These are phyloP conservation scores for Neuroterus valhalla DNA, from an alignment of 1,140 invertebrate species.

Conservation along the genomic window DNA sequence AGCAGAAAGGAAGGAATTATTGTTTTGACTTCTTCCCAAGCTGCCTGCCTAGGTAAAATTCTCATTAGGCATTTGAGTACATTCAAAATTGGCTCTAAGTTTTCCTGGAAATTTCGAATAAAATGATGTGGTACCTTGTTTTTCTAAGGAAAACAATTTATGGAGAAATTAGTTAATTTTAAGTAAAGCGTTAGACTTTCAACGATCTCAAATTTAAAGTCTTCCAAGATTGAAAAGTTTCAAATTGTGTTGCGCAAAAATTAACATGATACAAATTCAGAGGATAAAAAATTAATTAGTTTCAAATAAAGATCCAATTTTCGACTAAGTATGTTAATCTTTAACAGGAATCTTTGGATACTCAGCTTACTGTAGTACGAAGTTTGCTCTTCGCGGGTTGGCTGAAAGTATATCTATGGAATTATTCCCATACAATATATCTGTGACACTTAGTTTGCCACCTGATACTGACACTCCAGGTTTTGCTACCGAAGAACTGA, in stretches of 20 bases:
- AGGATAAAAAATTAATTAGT: background rate
- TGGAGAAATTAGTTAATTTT: background rate
- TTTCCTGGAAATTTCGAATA: no score
- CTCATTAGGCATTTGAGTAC: background rate
- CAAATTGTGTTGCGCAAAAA: background rate
- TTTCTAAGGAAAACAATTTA: no score
- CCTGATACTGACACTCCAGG: constrained; percentile 99
- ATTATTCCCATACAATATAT: constrained; percentile 86
- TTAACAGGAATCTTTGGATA: constrained; percentile 87
- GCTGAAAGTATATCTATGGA: constrained; percentile 97
- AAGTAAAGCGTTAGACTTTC: background rate
- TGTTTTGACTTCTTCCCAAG: constrained; percentile 92
- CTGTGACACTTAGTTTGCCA: constrained; percentile 91
- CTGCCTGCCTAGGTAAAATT: constrained; percentile 87
- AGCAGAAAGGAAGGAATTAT: constrained; percentile 83
- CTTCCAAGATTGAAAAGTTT: background rate
- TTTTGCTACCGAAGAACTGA: constrained; percentile 88
- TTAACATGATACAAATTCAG: constrained; percentile 17
- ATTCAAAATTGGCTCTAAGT: no score
- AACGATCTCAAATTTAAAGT: background rate
- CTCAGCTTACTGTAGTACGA: constrained; percentile 92
- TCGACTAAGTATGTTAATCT: background rate
- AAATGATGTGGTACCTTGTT: no score
- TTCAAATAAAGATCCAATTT: background rate
- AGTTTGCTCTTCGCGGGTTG: constrained; percentile 96